Conservation (phyloP, 2,888 invertebrate species). For the Melieria omissa region DNA sequence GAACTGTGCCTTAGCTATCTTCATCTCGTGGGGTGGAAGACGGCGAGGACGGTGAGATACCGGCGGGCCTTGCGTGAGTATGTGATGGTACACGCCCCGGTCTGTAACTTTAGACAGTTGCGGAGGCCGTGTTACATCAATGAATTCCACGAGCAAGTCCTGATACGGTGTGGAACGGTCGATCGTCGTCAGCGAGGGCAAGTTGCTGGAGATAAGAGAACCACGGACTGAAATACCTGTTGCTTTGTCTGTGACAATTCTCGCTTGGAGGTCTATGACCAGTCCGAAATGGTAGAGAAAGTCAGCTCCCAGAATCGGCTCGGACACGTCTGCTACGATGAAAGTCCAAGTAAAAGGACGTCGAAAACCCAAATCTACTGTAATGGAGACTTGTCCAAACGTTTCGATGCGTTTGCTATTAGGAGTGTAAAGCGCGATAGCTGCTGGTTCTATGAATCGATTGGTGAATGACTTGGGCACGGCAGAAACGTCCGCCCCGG, state of each 20-base stretch:
- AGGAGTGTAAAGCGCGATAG: slow-evolving; percentile 26
- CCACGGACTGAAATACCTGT: neutral
- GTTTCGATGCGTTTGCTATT: slow-evolving; percentile 20
- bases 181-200: no score
- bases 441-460: no score
- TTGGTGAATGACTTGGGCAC: neutral
- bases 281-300: slow-evolving; percentile 9
- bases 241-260: slow-evolving; percentile 16
- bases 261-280: neutral
- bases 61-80: slow-evolving; percentile 7
- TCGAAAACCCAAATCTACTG: slow-evolving; percentile 27
- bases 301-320: slow-evolving; percentile 24
- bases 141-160: neutral
- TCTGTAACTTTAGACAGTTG: neutral
- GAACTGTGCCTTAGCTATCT: slow-evolving; percentile 8
- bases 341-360: slow-evolving; percentile 33
- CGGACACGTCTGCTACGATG: slow-evolving; percentile 32
- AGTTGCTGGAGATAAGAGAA: no score
- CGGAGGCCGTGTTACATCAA: slow-evolving; percentile 16
- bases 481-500: slow-evolving; percentile 8
- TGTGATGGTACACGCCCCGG: slow-evolving; percentile 3
- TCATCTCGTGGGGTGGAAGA: slow-evolving; percentile 7
- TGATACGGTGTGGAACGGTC: neutral
- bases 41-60: neutral
- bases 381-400: slow-evolving; percentile 23